Conservation (phyloP, 2,113 vertebrate genomes). For the Tapirus terrestris region DNA sequence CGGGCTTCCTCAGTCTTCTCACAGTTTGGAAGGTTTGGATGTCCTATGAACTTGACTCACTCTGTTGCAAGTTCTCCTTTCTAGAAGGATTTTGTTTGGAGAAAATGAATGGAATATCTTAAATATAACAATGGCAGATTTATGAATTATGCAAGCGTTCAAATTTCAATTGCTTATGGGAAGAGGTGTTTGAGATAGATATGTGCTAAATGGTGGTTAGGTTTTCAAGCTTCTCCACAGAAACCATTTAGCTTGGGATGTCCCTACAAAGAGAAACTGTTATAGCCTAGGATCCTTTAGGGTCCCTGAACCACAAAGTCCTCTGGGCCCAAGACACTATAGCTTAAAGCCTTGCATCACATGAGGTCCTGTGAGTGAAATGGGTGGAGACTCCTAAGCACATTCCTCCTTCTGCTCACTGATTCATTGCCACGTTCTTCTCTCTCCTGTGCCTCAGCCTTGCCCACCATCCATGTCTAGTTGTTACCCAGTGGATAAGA, state of each 20-base stretch:
- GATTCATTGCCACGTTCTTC: neutral
- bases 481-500: neutral
- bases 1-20: neutral
- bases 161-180: neutral
- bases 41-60: neutral
- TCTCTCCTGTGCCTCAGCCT: neutral
- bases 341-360: neutral
- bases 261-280: neutral
- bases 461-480: neutral
- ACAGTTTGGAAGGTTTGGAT: neutral
- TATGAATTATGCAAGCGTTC: neutral
- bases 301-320: neutral
- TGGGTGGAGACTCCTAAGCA: neutral
- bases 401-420: neutral
- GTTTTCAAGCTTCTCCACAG: neutral
- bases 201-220: neutral
- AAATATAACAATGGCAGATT: neutral
- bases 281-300: neutral
- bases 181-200: constrained; percentile 53
- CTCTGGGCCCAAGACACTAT: neutral
- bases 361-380: neutral
- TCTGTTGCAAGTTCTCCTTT: neutral
- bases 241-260: neutral
- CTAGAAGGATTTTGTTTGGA: constrained; percentile 48
- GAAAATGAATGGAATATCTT: constrained; percentile 43